Evolutionary conservation across 2,888 invertebrate genomes (phyloP).

Genomic region (Lasioglossum vierecki): DNA sequence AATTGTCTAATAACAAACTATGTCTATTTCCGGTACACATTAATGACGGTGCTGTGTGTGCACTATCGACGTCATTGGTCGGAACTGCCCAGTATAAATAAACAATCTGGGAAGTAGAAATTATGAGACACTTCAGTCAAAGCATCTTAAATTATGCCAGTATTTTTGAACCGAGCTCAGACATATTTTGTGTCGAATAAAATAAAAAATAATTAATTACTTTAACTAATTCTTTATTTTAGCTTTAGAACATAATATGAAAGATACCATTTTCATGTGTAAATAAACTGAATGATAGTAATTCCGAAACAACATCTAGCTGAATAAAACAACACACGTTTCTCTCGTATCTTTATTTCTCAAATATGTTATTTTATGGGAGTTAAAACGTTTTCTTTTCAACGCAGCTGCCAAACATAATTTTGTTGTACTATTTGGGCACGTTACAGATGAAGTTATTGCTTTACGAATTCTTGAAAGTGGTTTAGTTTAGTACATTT

Average conservation of each 20-base stretch:
- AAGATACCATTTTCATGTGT: background rate
- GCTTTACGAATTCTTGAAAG: background rate
- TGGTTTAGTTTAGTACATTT: background rate
- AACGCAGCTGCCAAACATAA: background rate
- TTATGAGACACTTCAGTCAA: background rate
- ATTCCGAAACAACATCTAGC: no score
- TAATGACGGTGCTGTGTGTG: background rate
- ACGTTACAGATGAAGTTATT: background rate
- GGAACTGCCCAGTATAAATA: background rate
- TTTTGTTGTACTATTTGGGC: background rate
- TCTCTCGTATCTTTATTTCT: no score
- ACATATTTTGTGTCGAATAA: background rate
- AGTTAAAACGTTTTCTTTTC: background rate
- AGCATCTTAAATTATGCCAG: background rate
- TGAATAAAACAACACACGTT: no score
- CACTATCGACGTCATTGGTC: background rate
- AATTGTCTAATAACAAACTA: slow-evolving; percentile 4
- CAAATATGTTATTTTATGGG: background rate
- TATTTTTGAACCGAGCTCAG: background rate
- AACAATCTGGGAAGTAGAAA: background rate
- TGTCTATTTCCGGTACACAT: background rate
- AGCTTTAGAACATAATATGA: background rate
- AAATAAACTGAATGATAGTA: background rate
- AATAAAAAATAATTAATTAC: background rate
- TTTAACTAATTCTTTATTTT: no score